Conservation (phyloP, 2,888 invertebrate genomes). For the Cyclophora punctaria region DNA sequence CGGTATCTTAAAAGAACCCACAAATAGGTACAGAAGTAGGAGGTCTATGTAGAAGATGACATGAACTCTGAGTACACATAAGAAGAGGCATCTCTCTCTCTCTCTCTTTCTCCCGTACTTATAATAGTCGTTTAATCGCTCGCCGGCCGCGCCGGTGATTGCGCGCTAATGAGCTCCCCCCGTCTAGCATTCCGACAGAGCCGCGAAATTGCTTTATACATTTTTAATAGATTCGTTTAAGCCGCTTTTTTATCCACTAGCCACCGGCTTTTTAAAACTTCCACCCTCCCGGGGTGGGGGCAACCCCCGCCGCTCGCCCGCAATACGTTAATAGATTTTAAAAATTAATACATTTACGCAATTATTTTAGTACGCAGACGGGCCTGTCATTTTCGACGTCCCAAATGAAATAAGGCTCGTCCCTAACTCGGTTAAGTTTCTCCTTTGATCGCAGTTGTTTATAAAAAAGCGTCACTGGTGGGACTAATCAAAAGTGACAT, state of each 20-base stretch:
- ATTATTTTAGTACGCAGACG: conserved; percentile 39
- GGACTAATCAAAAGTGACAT: conserved; percentile 72
- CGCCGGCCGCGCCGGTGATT: conserved; percentile 31
- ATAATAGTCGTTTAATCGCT: too few relatives aligned
- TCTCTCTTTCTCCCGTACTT: background rate
- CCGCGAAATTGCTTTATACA: conserved; percentile 61
- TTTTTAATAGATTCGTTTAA: conserved; percentile 69
- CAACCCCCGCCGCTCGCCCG: conserved; percentile 17
- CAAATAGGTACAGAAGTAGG: too few relatives aligned
- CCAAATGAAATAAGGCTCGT: conserved; percentile 46
- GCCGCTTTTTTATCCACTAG: conserved; percentile 61
- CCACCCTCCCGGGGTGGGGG: conserved; percentile 14
- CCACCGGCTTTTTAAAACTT: conserved; percentile 43
- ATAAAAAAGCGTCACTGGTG: conserved; percentile 47
- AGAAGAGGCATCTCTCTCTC: background rate
- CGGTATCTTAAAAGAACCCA: too few relatives aligned
- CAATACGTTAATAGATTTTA: conserved; percentile 67
- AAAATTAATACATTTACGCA: conserved; percentile 63
- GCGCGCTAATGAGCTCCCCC: conserved; percentile 38
- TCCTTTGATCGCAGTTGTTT: conserved; percentile 54
- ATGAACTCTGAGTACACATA: too few relatives aligned
- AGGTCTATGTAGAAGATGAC: too few relatives aligned
- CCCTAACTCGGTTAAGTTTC: conserved; percentile 39
- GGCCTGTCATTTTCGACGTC: conserved; percentile 50
- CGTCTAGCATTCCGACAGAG: conserved; percentile 26